Evolutionary conservation across 2,888 invertebrate genomes (phyloP).

Genomic region (Coelopa pilipes): DNA sequence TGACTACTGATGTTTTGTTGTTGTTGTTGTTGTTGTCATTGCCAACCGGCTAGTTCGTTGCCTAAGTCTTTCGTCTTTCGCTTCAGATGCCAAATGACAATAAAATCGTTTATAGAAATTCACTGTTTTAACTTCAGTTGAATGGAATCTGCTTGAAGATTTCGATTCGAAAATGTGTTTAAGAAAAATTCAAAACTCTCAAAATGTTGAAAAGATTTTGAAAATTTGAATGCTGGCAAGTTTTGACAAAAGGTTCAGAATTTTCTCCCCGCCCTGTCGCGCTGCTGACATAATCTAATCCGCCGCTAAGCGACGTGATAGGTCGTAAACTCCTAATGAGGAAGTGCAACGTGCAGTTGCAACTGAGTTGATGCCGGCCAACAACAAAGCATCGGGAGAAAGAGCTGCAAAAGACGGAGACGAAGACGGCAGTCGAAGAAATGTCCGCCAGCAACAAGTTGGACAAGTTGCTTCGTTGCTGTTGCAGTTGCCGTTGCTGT

Average conservation of each 20-base stretch:
- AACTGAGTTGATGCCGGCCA: not conserved
- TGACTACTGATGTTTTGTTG: not conserved
- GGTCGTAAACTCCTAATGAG: slow-evolving; percentile 6
- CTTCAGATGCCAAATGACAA: too few relatives aligned
- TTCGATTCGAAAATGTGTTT: too few relatives aligned
- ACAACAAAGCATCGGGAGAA: too few relatives aligned
- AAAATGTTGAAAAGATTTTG: too few relatives aligned
- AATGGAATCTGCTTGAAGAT: too few relatives aligned
- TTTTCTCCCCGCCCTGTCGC: not conserved
- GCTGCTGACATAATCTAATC: slow-evolving; percentile 16
- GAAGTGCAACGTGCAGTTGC: slow-evolving; percentile 17
- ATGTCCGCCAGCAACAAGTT: not conserved
- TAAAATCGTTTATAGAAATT: too few relatives aligned
- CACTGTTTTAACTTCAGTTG: not conserved
- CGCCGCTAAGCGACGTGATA: not conserved
- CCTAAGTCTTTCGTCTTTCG: slow-evolving; percentile 2
- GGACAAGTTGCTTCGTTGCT: not conserved
- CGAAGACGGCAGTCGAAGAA: not conserved
- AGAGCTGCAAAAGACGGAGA: too few relatives aligned
- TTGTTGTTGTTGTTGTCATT: not conserved
- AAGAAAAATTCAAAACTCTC: too few relatives aligned
- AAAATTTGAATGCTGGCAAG: too few relatives aligned
- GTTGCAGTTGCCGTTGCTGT: not conserved
- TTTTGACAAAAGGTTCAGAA: too few relatives aligned
- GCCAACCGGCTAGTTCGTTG: not conserved